phyloP scores from a whole-genome alignment of 2,888 invertebrate species.

The Hydrotaea diabolus region DNA sequence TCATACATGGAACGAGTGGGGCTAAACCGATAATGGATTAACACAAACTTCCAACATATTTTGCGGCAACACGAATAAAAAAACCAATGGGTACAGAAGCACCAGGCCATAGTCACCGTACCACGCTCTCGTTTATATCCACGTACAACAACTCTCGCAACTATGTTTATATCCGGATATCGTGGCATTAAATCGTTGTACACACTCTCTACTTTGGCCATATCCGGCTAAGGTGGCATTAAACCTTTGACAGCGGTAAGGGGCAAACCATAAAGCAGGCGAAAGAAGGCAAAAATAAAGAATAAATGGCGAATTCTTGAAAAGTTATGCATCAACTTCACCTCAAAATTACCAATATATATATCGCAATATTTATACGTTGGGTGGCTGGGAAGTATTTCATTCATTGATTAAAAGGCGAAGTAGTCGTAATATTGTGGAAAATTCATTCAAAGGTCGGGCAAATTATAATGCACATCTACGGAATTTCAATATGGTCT shows the following conservation, averaged over 20 bases:
- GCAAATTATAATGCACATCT: too few relatives aligned
- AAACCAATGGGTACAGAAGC: neutral
- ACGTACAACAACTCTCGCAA: neutral
- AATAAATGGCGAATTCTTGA: conserved; percentile 2
- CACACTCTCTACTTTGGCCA: conserved; percentile 31
- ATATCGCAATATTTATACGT: neutral
- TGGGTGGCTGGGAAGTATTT: neutral
- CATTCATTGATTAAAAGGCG: too few relatives aligned
- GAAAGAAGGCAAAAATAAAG: neutral
- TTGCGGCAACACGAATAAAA: conserved; percentile 6
- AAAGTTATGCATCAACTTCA: neutral
- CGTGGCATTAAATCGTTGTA: neutral
- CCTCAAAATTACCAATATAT: neutral
- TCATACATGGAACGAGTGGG: conserved; percentile 43
- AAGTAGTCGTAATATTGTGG: too few relatives aligned
- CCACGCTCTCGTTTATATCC: neutral
- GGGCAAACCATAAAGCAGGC: neutral
- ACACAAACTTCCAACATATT: conserved; percentile 46
- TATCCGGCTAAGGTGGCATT: conserved; percentile 16
- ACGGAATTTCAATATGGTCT: too few relatives aligned
- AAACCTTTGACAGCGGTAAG: conserved; percentile 40
- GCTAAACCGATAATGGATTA: conserved; percentile 51
- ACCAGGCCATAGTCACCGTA: conserved; percentile 10
- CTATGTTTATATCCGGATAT: neutral
- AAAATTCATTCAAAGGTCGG: too few relatives aligned